Evolutionary conservation across 1,140 invertebrate genomes (phyloP).

Genomic region (Chironomus striatipennis): DNA sequence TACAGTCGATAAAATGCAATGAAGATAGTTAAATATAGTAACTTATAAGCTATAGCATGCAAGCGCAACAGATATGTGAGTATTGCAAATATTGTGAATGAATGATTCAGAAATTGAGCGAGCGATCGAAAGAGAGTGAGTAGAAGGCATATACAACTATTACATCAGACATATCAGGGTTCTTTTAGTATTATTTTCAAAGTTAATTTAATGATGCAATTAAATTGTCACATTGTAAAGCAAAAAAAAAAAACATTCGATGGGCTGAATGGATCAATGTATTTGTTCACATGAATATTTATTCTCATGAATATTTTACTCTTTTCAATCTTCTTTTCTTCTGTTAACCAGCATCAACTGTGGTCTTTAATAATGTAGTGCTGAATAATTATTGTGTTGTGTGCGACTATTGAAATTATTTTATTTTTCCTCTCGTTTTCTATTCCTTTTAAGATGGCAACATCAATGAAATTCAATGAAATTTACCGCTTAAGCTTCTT

Average conservation of each 20-base stretch:
- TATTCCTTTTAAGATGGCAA: not conserved
- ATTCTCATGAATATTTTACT: no score
- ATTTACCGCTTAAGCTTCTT: not conserved
- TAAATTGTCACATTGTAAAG: conserved; percentile 24
- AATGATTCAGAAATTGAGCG: not conserved
- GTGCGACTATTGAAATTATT: not conserved
- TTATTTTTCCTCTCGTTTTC: not conserved
- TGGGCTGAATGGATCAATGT: no score
- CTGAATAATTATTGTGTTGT: conserved; percentile 2
- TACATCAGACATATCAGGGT: conserved; percentile 17
- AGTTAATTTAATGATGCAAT: conserved; percentile 23
- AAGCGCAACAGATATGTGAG: not conserved
- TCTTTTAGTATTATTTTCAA: not conserved
- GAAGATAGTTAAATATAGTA: conserved; percentile 13
- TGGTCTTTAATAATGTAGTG: not conserved
- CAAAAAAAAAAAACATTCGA: not conserved
- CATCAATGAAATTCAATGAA: not conserved
- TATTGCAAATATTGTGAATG: not conserved
- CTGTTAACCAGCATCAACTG: not conserved
- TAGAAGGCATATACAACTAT: not conserved
- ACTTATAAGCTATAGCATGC: not conserved
- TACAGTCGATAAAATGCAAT: not conserved
- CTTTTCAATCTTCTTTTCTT: no score
- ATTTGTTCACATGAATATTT: no score
- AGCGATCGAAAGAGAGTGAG: not conserved